Evolutionary conservation across 2,888 invertebrate species (phyloP), one percentile per base, ranked within the genome.

Genomic region (Cistogaster globosa): DNA sequence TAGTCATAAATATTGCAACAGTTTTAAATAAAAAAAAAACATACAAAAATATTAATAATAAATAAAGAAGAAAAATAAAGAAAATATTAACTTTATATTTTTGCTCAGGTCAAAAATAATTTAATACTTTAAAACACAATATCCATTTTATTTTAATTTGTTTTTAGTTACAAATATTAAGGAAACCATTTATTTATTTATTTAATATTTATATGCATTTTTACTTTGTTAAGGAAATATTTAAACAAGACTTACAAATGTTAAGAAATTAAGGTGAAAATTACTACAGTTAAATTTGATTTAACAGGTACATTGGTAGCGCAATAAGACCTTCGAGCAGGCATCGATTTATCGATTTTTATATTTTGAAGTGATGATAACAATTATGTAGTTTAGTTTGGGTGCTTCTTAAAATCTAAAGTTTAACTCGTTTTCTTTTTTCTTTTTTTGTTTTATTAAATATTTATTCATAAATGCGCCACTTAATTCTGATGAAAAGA

Each of bases 71-170:
- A 38, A 62, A 48, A 84, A 55, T 58, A 72, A n/a, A 74, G 77
- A 86, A 88, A 88, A 90, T 90, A 90, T 88, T 90, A 89, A 89
- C 88, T 87, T 87, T 88, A 90, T 88, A 91, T 90, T 91, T 92
- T 92, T 91, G 92, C 92, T 88, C 92, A 87, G 38, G 92, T 92
- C 92, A 92, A 92, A 92, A 92, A 90, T 89, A 90, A 88, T 88
- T 90, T 91, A 92, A 92, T 91, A 91, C 87, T 86, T 85, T 69
- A 67, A 78, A 75, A 67, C 32, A 63, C 2, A 77, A 42, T 42
- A 42, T 8, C 6, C 6, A 32, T 32, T 32, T 12, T 42, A 12
- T 42, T 42, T 12, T 11, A 12, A 5, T 48, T 48, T 48, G 1
- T 48, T 48, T n/a, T n/a, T 14, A 48, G 6, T 48, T 32, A 36